These are phyloP conservation scores for Microhierax caerulescens DNA, from an alignment of 2,797 vertebrate species.

Conservation along the genomic window DNA sequence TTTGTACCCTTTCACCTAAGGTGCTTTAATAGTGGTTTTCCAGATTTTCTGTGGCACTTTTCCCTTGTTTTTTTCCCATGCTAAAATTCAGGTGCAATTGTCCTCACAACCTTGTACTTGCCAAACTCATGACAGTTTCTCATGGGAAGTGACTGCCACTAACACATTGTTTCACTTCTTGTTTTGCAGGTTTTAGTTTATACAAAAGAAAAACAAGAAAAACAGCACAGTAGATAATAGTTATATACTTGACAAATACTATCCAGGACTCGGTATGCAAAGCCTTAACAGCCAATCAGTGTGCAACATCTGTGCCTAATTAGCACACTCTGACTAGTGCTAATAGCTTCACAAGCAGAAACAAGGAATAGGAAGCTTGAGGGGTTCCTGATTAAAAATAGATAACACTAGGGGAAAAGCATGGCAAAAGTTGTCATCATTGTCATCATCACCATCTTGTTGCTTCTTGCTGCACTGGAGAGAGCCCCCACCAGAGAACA, in stretches of 20 bases:
- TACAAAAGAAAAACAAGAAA: background rate
- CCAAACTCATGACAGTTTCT: background rate
- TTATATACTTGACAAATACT: background rate
- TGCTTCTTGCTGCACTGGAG: background rate
- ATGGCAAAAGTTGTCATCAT: background rate
- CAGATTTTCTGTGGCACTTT: background rate
- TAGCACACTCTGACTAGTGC: background rate
- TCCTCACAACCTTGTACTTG: background rate
- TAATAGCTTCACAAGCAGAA: background rate
- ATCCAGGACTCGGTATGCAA: background rate
- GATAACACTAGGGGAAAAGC: background rate
- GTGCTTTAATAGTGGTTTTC: background rate
- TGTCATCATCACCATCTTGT: background rate
- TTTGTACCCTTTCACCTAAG: background rate
- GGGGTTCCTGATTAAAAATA: background rate
- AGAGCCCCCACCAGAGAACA: fast-evolving
- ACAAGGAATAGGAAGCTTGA: background rate
- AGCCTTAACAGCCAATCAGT: background rate
- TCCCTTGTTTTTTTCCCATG: background rate
- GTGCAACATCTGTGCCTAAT: background rate
- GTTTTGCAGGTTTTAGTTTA: background rate
- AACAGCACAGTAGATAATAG: background rate
- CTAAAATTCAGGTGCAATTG: background rate
- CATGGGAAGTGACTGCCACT: fast-evolving
- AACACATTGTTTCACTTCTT: background rate